These are phyloP conservation scores for Takifugu ocellatus DNA, from an alignment of 2,797 vertebrate species.

Conservation along the genomic window DNA sequence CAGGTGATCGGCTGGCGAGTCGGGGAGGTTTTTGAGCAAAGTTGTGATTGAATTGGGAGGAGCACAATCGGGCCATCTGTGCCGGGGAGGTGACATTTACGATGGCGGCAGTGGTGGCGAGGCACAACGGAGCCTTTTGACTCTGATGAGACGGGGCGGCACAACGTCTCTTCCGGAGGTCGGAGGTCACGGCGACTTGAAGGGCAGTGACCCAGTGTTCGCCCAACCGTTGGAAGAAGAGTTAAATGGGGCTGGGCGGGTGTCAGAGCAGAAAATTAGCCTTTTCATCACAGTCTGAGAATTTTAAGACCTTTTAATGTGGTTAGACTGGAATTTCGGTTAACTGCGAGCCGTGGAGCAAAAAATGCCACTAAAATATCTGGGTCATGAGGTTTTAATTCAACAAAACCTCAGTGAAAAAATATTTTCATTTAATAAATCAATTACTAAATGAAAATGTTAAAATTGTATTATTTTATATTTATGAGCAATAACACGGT, in stretches of 20 bases:
- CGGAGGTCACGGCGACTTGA: slow-evolving; percentile 33
- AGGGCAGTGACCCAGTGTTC: slow-evolving; percentile 22
- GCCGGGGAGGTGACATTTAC: slow-evolving; percentile 34
- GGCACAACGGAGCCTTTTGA: slow-evolving; percentile 65
- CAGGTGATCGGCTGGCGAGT: slow-evolving; percentile 17
- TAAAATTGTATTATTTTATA: too few species aligned
- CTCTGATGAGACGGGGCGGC: slow-evolving; percentile 41
- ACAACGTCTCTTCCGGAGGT: slow-evolving; percentile 34
- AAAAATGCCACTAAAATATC: too few species aligned
- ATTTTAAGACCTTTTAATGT: neutral
- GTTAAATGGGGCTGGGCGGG: slow-evolving; percentile 10
- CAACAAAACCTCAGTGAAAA: too few species aligned
- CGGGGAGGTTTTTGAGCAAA: neutral
- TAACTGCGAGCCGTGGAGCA: too few species aligned
- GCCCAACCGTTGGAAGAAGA: slow-evolving; percentile 18
- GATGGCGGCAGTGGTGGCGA: slow-evolving; percentile 15
- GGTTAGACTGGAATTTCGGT: neutral
- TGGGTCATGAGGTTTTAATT: too few species aligned
- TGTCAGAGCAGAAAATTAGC: neutral
- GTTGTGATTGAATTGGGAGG: neutral
- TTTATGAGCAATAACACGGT: too few species aligned
- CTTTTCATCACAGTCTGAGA: too few species aligned
- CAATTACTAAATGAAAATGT: too few species aligned
- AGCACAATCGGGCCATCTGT: slow-evolving; percentile 56
- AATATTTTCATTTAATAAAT: too few species aligned